Evolutionary conservation across 2,888 invertebrate genomes (phyloP), one percentile per base, ranked within the genome.

Genomic region (Marasmarcha lunaedactyla): DNA sequence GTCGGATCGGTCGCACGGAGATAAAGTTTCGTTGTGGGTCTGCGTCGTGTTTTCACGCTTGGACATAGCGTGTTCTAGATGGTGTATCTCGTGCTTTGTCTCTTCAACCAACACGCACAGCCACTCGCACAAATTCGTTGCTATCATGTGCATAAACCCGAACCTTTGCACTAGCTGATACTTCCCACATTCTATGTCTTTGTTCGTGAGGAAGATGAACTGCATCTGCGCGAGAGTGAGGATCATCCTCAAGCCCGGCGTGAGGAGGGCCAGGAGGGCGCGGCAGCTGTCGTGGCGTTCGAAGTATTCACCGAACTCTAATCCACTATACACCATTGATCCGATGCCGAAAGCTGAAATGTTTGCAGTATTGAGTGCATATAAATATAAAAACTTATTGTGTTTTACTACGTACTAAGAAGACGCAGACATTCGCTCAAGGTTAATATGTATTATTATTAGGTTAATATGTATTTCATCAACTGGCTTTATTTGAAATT

Each of bases 111-210:
- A 76, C 2, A 94, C 93, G 61, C 92, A 90, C 37, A 96, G 69
- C 97, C 97, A 97, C 54, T 96, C 94, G 72, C 95, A 96, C 11
- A 97, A 72, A 72, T 97, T 97, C 12, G 95, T 94, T 1, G 95
- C 96, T 38, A 97, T 89, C 89, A 95, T 90, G 63, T 97, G 97
- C 95, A 97, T 96, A 33, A 96, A 86, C 5, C 97, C 97, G 52
- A 97, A 93, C 50, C 94, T 86, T 13, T 94, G 92, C 38, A 94
- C 85, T 35, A 89, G 85, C 58, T 89, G 89, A 57, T 89, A 88
- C 35, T 84, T 79, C 13, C 88, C 87, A 52, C 90, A 85, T 55
- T 77, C 78, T 40, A 83, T 81, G 47, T 83, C 83, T 70, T 93
- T 93, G 49, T 93, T 93, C 58, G 95, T 95, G 33, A 96, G 86